Conservation (phyloP, 2,888 invertebrate genomes). For the Leptinotarsa juncta region DNA sequence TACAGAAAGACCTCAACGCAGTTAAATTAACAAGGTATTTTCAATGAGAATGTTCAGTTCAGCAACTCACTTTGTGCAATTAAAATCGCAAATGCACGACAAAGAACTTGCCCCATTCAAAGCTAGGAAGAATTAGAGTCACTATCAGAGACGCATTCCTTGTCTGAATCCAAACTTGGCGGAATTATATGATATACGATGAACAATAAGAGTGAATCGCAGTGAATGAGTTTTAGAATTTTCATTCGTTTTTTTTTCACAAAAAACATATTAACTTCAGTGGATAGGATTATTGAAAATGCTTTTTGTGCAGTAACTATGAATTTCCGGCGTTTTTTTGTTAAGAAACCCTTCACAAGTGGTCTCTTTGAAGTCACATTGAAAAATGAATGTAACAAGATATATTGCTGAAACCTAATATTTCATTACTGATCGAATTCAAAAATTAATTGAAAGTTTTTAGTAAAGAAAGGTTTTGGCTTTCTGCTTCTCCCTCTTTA, state of each 20-base stretch:
- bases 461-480: no score
- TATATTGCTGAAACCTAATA: no score
- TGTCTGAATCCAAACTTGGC: neutral
- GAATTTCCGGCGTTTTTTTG: no score
- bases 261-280: no score
- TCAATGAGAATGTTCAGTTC: slow-evolving; percentile 22
- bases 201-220: neutral
- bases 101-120: slow-evolving; percentile 21
- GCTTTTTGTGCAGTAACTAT: no score
- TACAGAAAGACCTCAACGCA: neutral
- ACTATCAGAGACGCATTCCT: slow-evolving; percentile 10
- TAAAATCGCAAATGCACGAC: slow-evolving; percentile 20
- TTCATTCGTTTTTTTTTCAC: neutral
- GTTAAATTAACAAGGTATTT: slow-evolving; percentile 13
- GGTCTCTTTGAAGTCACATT: no score
- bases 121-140: slow-evolving; percentile 19
- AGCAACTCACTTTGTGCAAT: slow-evolving; percentile 24
- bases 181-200: neutral
- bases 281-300: no score
- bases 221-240: neutral
- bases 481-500: no score
- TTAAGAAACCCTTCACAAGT: no score
- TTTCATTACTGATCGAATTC: no score
- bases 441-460: no score
- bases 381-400: no score